Conservation (phyloP, 2,888 invertebrate genomes). For the Tanytarsus gracilentus region DNA sequence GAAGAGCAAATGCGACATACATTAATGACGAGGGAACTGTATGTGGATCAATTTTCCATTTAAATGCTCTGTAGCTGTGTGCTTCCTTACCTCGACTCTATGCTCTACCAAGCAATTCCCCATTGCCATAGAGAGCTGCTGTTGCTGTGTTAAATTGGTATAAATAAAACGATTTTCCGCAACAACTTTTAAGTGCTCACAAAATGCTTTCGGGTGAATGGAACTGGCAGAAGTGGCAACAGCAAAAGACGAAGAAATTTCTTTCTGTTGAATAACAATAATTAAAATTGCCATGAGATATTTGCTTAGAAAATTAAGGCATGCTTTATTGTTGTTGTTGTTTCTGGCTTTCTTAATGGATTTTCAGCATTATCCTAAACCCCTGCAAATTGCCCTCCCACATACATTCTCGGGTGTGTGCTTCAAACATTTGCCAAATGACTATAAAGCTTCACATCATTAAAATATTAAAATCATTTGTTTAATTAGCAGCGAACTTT, state of each 20-base stretch:
- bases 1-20: too few species aligned
- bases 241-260: conserved; percentile 2
- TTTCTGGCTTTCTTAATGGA: too few species aligned
- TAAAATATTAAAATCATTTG: conserved; percentile 23
- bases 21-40: not conserved
- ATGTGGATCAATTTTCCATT: conserved; percentile 28
- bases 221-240: too few species aligned
- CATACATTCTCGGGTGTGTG: not conserved
- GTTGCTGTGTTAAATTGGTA: conserved; percentile 21
- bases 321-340: too few species aligned
- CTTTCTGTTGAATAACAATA: too few species aligned
- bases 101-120: too few species aligned
- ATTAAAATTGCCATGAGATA: too few species aligned
- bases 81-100: not conserved
- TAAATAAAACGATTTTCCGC: conserved; percentile 28
- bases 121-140: too few species aligned
- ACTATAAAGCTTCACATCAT: conserved; percentile 18
- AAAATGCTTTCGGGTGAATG: not conserved
- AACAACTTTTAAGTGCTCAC: conserved; percentile 19
- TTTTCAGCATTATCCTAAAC: too few species aligned
- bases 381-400: too few species aligned
- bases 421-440: conserved; percentile 3
- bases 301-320: too few species aligned
- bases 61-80: conserved; percentile 23
- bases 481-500: conserved; percentile 26